Evolutionary conservation across 2,113 vertebrate species (phyloP).

Genomic region (Saguinus midas): DNA sequence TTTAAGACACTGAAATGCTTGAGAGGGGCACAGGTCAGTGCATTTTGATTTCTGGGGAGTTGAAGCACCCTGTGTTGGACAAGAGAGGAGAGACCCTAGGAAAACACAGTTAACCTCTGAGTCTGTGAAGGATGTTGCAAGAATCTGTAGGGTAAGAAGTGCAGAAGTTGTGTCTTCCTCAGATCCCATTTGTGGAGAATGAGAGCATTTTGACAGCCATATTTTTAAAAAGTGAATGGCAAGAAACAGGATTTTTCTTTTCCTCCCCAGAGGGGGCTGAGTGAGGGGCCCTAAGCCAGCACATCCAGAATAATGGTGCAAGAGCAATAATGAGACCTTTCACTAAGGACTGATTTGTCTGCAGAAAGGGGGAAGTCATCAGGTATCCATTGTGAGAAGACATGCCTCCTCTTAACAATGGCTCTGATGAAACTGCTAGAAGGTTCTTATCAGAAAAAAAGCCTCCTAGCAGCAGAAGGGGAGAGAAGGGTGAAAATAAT

Average conservation of each 20-base stretch:
- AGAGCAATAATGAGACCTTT: slow-evolving; percentile 63
- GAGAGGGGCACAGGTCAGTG: not conserved
- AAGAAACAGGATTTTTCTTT: slow-evolving; percentile 9
- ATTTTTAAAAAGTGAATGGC: not conserved
- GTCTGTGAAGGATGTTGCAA: not conserved
- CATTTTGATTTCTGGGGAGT: slow-evolving; percentile 15
- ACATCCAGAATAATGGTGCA: not conserved
- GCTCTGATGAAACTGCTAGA: slow-evolving; percentile 71
- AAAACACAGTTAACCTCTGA: not conserved
- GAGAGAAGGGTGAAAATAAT: not conserved
- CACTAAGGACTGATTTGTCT: slow-evolving; percentile 47
- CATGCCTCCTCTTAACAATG: slow-evolving; percentile 63
- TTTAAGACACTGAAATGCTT: not conserved
- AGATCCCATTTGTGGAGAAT: slow-evolving; percentile 21
- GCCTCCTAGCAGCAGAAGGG: slow-evolving; percentile 21
- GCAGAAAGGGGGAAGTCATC: slow-evolving; percentile 51
- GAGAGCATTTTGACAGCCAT: slow-evolving; percentile 22
- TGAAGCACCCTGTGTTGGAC: not conserved
- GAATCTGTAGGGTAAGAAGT: not conserved
- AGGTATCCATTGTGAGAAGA: slow-evolving; percentile 37
- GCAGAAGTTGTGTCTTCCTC: not conserved
- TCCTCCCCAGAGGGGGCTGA: not conserved
- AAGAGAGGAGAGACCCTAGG: not conserved
- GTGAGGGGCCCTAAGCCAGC: not conserved
- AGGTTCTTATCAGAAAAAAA: slow-evolving; percentile 67